Conservation (phyloP, 1,140 invertebrate genomes). For the Dinoponera quadriceps region DNA sequence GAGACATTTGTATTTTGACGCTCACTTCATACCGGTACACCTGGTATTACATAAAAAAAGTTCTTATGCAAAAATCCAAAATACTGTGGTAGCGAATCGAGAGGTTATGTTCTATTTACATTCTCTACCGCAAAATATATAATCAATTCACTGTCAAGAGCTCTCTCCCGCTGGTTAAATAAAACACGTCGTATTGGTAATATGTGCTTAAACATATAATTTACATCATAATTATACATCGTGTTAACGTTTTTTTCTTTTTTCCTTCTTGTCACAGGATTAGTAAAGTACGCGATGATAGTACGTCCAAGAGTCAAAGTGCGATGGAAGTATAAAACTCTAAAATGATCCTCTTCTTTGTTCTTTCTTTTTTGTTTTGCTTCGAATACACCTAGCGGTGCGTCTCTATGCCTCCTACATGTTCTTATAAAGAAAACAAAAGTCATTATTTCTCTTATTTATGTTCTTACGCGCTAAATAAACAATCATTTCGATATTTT, state of each 20-base stretch:
- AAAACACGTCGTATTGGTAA: constrained; percentile 62
- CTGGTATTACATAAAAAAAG: no score
- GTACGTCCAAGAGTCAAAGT: constrained; percentile 70
- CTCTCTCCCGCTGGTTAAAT: constrained; percentile 13
- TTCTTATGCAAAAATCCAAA: no score
- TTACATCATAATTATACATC: constrained; percentile 83
- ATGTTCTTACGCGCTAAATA: constrained; percentile 61
- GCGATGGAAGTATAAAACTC: constrained; percentile 81
- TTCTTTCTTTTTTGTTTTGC: constrained; percentile 3
- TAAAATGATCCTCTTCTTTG: constrained; percentile 71
- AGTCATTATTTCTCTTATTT: constrained; percentile 51
- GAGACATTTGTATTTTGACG: no score
- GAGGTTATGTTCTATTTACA: background rate
- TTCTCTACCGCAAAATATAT: background rate
- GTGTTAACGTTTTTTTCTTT: constrained; percentile 75
- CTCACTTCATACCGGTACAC: no score
- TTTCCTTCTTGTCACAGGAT: constrained; percentile 64
- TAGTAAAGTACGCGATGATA: constrained; percentile 75
- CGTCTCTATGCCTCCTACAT: constrained; percentile 64
- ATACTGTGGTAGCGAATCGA: background rate
- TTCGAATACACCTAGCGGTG: constrained; percentile 59
- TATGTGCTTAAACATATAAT: constrained; percentile 81
- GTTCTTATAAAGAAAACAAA: constrained; percentile 66
- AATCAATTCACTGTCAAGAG: no score
- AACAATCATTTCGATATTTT: constrained; percentile 62